These are phyloP conservation scores for Eurois occulta DNA, from an alignment of 2,888 invertebrate species.

Conservation along the genomic window DNA sequence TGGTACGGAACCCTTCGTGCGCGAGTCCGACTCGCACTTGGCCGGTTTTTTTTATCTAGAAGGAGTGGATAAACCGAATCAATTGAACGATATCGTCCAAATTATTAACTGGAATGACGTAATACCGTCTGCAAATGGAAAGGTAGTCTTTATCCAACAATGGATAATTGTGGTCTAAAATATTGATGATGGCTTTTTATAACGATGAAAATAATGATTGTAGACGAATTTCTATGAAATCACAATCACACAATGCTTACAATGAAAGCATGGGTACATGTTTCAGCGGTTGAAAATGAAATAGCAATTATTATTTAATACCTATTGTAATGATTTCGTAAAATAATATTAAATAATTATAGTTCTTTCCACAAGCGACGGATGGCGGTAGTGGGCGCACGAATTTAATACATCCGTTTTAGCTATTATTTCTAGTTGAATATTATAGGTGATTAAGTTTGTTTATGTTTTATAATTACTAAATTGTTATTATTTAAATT, in stretches of 20 bases:
- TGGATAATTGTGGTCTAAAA: not conserved
- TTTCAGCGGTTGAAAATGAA: not conserved
- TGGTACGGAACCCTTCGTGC: too few species aligned
- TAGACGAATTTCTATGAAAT: not conserved
- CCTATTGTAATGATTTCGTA: too few species aligned
- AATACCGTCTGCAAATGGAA: too few species aligned
- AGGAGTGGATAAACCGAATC: not conserved
- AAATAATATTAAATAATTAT: too few species aligned
- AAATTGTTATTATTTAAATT: too few species aligned
- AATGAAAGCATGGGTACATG: not conserved
- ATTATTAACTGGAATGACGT: not conserved
- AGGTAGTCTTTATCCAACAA: not conserved
- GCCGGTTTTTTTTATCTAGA: slow-evolving; percentile 20
- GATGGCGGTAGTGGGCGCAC: too few species aligned
- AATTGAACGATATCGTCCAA: slow-evolving; percentile 4
- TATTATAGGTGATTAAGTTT: too few species aligned
- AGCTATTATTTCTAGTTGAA: too few species aligned
- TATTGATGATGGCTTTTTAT: not conserved
- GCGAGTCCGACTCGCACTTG: too few species aligned
- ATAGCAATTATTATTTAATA: not conserved
- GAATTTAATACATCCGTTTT: too few species aligned
- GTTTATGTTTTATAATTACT: too few species aligned
- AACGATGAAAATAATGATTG: not conserved
- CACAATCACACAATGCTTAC: not conserved
- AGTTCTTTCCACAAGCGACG: too few species aligned